A percentile compares a stretch with the other conserved stretches of the same genome.
These are phyloP conservation scores for Regulus satrapa DNA, from an alignment of 2,113 vertebrate genomes.

Conservation along the genomic window DNA sequence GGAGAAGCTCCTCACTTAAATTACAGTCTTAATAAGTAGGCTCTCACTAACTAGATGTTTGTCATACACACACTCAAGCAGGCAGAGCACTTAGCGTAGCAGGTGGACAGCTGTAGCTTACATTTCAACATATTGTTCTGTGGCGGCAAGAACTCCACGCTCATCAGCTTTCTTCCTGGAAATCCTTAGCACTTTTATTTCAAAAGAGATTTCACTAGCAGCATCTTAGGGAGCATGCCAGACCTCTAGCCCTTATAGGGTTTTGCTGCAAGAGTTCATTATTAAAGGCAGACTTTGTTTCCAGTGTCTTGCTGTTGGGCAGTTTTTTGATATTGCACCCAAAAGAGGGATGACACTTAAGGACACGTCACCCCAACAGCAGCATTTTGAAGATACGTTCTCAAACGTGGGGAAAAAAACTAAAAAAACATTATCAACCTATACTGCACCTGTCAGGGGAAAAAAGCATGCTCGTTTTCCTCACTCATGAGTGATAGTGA, in stretches of 20 bases:
- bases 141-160: accelerated
- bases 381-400: not conserved
- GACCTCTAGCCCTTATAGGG: not conserved
- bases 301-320: not conserved
- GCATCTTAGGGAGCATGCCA: not conserved
- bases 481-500: not conserved
- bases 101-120: not conserved
- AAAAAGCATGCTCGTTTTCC: not conserved
- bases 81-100: not conserved
- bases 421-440: not conserved
- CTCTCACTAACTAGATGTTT: not conserved
- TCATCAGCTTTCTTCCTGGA: not conserved
- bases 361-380: not conserved
- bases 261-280: not conserved
- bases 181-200: not conserved
- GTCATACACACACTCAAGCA: not conserved
- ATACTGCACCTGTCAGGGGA: not conserved
- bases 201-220: not conserved
- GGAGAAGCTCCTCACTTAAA: not conserved
- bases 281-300: not conserved
- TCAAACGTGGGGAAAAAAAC: not conserved
- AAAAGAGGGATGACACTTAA: not conserved
- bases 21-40: not conserved
- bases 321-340: not conserved
- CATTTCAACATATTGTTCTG: not conserved